These are phyloP conservation scores for Lagopus muta DNA, from an alignment of 2,113 vertebrate genomes.

Conservation along the genomic window DNA sequence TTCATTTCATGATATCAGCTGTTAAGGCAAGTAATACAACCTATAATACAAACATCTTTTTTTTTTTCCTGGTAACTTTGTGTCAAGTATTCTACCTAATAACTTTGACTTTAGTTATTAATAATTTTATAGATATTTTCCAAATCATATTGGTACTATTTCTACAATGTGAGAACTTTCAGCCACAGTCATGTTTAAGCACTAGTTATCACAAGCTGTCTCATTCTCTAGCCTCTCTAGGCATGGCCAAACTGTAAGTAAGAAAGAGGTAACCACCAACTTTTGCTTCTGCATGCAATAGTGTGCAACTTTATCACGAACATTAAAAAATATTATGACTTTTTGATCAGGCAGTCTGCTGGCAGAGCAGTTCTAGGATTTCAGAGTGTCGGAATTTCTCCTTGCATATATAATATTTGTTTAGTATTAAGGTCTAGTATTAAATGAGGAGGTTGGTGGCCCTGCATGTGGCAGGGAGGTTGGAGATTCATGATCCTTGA, in stretches of 20 bases:
- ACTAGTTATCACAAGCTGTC: not conserved
- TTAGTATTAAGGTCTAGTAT: not conserved
- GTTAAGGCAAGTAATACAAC: not conserved
- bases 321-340: not conserved
- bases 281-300: not conserved
- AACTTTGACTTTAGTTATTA: not conserved
- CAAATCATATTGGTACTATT: not conserved
- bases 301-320: not conserved
- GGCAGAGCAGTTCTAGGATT: not conserved
- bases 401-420: not conserved
- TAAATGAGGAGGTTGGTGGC: too few relatives aligned
- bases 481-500: too few relatives aligned
- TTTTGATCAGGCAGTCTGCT: not conserved
- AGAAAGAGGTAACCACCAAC: not conserved
- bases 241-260: not conserved
- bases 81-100: not conserved
- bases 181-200: not conserved
- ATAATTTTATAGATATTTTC: not conserved
- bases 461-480: too few relatives aligned
- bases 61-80: not conserved
- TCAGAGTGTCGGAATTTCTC: not conserved
- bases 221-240: not conserved
- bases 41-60: not conserved
- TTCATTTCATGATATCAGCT: not conserved
- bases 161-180: not conserved